phyloP scores from a whole-genome alignment of 2,888 invertebrate species.

The Acrobasis repandana region DNA sequence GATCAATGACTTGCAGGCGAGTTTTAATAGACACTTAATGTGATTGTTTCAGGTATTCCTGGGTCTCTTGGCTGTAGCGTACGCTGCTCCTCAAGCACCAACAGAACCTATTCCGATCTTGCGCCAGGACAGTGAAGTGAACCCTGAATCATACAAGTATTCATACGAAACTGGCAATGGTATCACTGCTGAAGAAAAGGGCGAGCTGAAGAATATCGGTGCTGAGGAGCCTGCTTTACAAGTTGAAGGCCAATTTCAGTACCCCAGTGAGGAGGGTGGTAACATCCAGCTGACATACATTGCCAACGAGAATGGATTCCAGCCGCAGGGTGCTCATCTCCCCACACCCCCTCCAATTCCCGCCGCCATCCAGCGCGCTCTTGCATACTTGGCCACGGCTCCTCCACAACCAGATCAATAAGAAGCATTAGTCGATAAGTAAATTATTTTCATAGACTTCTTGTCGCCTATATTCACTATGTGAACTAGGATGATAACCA shows the following conservation, averaged over 20 bases:
- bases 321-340: slow-evolving; percentile 84
- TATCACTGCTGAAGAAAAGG: slow-evolving; percentile 81
- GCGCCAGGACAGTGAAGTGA: slow-evolving; percentile 76
- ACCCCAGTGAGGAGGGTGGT: slow-evolving; percentile 84
- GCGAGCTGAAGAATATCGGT: slow-evolving; percentile 80
- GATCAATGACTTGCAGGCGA: neutral
- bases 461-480: slow-evolving; percentile 32
- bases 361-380: slow-evolving; percentile 85
- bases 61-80: slow-evolving; percentile 60
- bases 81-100: slow-evolving; percentile 65
- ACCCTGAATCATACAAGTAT: slow-evolving; percentile 83
- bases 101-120: slow-evolving; percentile 77
- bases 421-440: slow-evolving; percentile 25
- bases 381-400: slow-evolving; percentile 86
- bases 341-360: slow-evolving; percentile 88
- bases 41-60: slow-evolving; percentile 63
- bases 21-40: neutral
- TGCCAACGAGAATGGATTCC: slow-evolving; percentile 88
- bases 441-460: slow-evolving; percentile 21
- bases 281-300: slow-evolving; percentile 84
- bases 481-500: slow-evolving; percentile 31
- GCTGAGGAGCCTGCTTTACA: slow-evolving; percentile 77
- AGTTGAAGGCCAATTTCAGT: slow-evolving; percentile 85
- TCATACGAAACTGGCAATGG: slow-evolving; percentile 86
- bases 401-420: slow-evolving; percentile 75